Base-by-base conservation (phyloP, 2,113 vertebrate genomes). In the Takifugu bimaculatus region DNA sequence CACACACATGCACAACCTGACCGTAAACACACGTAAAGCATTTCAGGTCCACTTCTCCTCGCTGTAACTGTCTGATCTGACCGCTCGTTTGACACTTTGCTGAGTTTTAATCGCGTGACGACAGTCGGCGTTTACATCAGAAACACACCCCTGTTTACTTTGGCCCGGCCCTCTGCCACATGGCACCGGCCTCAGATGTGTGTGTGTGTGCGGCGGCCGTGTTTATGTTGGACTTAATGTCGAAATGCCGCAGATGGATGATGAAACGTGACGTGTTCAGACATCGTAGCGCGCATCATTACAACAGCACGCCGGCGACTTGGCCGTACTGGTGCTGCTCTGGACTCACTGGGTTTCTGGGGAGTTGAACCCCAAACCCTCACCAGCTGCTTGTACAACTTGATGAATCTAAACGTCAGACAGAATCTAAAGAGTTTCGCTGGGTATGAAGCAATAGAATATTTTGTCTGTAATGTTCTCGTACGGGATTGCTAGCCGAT, bases 71-170 rank as follows among this genome's bases (percentile, higher is more conserved):
- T 20, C 20, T 20, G 20, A 20, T 20, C 20, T 20, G 20, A 20
- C 20, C 20, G 20, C 20, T 20, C 20, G 20, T 20, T 20, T 20
- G 20, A 20, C 20, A 20, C 20, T 20, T 20, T 20, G 39, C 2
- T 61, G 13, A 60, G 65, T 29, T 57, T 35, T 52, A 60, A n/a
- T 68, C 56, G 43, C 26, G 49, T 65, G 72, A n/a, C 45, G 4
- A 60, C 35, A 51, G 61, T 9, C 49, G 68, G 47, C 67, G 77
- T 68, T 77, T 75, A 77, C 77, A 86, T 65, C 64, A 76, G 61
- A 60, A 76, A 79, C 86, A 88, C 88, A 88, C 85, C 88, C 87
- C 81, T 90, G 81, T 91, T 89, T 89, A 75, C 77, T 75, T 73
- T 88, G 78, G 63, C 59, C 74, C 60, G 80, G 57, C 57, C 68